These are phyloP conservation scores for Pelecanoides urinatrix DNA, from an alignment of 2,113 vertebrate genomes.

Conservation along the genomic window DNA sequence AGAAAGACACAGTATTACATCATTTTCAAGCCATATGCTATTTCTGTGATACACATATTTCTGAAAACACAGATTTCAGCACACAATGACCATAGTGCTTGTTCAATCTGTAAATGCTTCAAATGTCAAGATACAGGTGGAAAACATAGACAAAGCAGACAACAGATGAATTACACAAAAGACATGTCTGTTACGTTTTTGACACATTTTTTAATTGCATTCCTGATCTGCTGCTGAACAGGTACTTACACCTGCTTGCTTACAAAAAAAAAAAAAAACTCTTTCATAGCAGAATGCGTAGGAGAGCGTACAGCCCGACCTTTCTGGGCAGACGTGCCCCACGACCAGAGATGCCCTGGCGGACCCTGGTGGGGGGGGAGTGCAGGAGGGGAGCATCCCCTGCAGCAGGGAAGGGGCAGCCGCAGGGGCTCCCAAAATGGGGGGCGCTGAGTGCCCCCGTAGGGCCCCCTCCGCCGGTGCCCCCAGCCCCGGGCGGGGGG, in stretches of 20 bases:
- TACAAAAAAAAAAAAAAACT: neutral
- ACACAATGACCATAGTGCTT: neutral
- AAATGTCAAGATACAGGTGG: rapidly evolving
- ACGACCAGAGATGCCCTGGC: rapidly evolving
- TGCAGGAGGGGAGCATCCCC: too few relatives aligned
- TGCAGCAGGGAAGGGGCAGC: neutral
- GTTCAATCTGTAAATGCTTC: neutral
- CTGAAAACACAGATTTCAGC: neutral
- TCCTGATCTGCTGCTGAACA: neutral
- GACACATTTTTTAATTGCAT: neutral
- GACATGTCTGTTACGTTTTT: rapidly evolving
- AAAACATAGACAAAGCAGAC: neutral
- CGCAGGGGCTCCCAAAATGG: rapidly evolving
- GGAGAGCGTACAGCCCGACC: rapidly evolving
- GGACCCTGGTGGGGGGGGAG: neutral
- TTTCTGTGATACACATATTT: neutral
- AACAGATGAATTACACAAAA: neutral
- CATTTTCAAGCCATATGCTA: neutral
- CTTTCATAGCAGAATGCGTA: rapidly evolving
- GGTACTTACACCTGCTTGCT: neutral
- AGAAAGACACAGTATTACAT: neutral
- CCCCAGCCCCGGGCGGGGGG: neutral
- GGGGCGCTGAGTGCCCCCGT: rapidly evolving
- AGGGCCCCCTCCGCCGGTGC: rapidly evolving
- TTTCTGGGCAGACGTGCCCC: rapidly evolving